Evolutionary conservation across 2,113 vertebrate species (phyloP).

Genomic region (Otolemur garnettii): DNA sequence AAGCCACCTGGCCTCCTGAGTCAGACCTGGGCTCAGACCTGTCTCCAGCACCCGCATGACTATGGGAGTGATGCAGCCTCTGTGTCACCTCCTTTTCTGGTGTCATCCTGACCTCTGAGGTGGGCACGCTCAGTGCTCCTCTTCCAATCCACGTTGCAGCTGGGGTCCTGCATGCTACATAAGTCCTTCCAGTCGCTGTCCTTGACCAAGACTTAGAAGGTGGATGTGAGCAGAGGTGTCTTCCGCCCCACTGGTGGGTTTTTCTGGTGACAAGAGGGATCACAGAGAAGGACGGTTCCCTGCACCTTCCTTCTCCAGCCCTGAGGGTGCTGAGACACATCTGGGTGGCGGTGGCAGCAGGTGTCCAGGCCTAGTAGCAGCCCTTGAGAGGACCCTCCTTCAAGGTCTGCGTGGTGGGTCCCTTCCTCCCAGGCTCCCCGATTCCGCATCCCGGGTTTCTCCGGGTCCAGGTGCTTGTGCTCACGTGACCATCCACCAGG

Average conservation of each 20-base stretch:
- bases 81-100: not conserved
- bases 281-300: not conserved
- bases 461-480: accelerated
- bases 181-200: not conserved
- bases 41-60: not conserved
- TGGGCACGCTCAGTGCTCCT: not conserved
- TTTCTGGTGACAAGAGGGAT: not conserved
- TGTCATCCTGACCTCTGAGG: not conserved
- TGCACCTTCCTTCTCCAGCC: not conserved
- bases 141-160: not conserved
- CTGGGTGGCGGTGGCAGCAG: too few relatives aligned
- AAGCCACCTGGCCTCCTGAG: not conserved
- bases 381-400: not conserved
- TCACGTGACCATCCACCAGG: not conserved
- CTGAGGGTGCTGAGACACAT: not conserved
- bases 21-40: not conserved
- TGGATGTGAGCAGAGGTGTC: too few relatives aligned
- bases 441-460: not conserved
- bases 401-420: not conserved
- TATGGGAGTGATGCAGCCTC: not conserved
- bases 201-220: not conserved
- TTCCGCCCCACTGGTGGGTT: not conserved
- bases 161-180: accelerated
- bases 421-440: not conserved
- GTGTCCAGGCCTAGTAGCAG: not conserved